These are phyloP conservation scores for Phenacoccus solenopsis DNA, from an alignment of 1,140 invertebrate genomes.

Conservation along the genomic window DNA sequence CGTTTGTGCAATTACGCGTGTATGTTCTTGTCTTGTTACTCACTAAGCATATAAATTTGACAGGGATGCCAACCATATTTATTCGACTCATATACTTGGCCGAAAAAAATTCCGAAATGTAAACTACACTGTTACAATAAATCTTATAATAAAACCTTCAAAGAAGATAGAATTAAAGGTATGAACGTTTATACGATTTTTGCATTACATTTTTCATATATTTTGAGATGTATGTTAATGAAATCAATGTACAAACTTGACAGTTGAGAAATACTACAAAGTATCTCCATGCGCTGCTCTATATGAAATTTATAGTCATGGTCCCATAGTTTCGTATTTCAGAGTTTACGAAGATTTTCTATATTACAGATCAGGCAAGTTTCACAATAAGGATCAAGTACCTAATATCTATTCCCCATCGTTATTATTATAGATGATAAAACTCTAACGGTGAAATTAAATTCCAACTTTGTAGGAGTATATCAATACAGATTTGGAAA, in stretches of 20 bases:
- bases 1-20: too few species aligned
- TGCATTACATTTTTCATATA: too few species aligned
- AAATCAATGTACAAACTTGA: not conserved
- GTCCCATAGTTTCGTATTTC: conserved; percentile 79
- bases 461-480: too few species aligned
- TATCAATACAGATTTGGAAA: too few species aligned
- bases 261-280: not conserved
- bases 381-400: too few species aligned
- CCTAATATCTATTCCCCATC: too few species aligned
- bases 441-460: too few species aligned
- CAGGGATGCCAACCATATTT: not conserved
- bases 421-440: too few species aligned
- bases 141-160: not conserved
- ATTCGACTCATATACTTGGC: too few species aligned
- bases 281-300: not conserved
- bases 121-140: not conserved
- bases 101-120: too few species aligned
- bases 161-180: not conserved
- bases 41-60: not conserved
- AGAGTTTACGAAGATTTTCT: conserved; percentile 77
- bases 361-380: conserved; percentile 41
- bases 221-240: not conserved
- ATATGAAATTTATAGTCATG: conserved; percentile 60
- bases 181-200: too few species aligned
- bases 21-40: too few species aligned